Conservation (phyloP, 2,888 invertebrate species). For the Diploptera punctata region DNA sequence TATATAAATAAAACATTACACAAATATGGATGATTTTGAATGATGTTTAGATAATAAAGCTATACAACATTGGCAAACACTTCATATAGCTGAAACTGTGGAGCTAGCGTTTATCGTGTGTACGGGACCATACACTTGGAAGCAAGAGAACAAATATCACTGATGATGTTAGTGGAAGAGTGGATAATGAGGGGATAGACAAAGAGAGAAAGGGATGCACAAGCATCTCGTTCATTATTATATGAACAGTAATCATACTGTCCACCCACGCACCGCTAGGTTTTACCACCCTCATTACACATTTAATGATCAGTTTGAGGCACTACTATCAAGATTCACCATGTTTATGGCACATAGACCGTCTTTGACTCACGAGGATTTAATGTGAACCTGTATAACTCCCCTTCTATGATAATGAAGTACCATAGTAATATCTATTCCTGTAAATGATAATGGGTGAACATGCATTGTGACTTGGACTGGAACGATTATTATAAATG, state of each 20-base stretch:
- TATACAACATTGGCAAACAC: no score
- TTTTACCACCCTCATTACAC: background rate
- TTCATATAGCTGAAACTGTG: no score
- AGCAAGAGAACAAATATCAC: slow-evolving; percentile 14
- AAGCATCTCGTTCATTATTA: background rate
- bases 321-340: background rate
- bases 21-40: no score
- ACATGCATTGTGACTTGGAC: no score
- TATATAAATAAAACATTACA: no score
- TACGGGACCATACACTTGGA: background rate
- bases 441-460: no score
- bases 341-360: background rate
- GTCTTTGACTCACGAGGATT: background rate
- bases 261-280: background rate
- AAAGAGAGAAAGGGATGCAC: background rate
- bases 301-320: slow-evolving; percentile 4
- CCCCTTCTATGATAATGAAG: no score
- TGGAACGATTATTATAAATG: no score
- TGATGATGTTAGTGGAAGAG: slow-evolving; percentile 13
- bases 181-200: slow-evolving; percentile 10
- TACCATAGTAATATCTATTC: no score
- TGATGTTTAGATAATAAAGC: no score
- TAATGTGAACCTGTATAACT: no score
- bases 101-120: background rate
- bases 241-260: background rate